Conservation (phyloP, 2,888 invertebrate species). For the Yponomeuta cagnagella region DNA sequence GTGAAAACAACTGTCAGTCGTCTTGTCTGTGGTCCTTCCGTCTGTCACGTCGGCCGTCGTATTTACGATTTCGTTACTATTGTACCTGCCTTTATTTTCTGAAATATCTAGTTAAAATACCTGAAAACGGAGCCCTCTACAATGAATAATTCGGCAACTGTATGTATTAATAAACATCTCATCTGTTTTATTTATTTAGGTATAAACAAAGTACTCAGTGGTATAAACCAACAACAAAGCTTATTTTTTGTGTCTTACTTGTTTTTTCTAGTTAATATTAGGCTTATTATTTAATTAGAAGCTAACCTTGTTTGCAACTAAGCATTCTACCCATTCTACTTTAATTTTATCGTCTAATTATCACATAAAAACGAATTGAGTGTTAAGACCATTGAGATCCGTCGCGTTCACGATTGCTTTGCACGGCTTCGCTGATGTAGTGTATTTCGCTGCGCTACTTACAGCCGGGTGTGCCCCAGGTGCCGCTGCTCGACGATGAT, state of each 20-base stretch:
- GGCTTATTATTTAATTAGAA: neutral
- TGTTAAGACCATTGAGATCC: too few species aligned
- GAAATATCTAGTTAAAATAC: conserved; percentile 8
- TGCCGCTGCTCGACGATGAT: conserved; percentile 90
- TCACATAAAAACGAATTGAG: too few species aligned
- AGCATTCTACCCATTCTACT: neutral
- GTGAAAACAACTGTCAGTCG: too few species aligned
- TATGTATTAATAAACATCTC: conserved; percentile 35
- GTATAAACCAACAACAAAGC: neutral
- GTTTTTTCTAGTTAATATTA: neutral
- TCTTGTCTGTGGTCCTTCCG: too few species aligned
- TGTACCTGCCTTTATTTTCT: conserved; percentile 3
- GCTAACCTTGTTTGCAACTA: neutral
- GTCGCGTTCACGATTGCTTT: conserved; percentile 37
- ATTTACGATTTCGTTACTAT: too few species aligned
- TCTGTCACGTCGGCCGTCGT: too few species aligned
- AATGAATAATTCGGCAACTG: conserved; percentile 65
- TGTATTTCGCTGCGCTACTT: conserved; percentile 44
- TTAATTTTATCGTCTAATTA: too few species aligned
- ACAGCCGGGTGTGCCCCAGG: conserved; percentile 79
- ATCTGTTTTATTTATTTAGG: conserved; percentile 4
- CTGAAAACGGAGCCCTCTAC: conserved; percentile 25
- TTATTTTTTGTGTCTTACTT: neutral
- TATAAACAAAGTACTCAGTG: neutral
- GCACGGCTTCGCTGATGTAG: conserved; percentile 71